phyloP scores from a whole-genome alignment of 2,113 vertebrate genomes.

The Myotis brandtii region DNA sequence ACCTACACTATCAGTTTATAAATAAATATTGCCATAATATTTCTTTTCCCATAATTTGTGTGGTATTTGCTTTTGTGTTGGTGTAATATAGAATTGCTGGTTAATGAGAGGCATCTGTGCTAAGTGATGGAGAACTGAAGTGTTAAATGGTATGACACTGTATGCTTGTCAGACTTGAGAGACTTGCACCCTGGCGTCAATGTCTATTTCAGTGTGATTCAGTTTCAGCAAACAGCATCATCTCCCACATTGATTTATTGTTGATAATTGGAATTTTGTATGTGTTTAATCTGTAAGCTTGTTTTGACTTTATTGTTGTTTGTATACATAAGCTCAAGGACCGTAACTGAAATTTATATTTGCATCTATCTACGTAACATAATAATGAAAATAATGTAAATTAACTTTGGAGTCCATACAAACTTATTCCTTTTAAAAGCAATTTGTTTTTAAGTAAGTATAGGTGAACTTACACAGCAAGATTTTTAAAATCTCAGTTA shows the following conservation, averaged over 20 bases:
- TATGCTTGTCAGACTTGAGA: background rate
- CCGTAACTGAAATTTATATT: conserved; percentile 17
- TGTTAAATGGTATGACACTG: background rate
- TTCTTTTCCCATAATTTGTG: background rate
- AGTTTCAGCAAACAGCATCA: background rate
- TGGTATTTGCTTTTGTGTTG: background rate
- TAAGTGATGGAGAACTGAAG: background rate
- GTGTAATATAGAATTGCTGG: background rate
- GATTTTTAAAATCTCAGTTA: background rate
- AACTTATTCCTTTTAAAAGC: background rate
- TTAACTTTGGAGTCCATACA: background rate
- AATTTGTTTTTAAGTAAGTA: conserved; percentile 6
- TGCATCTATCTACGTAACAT: conserved; percentile 27
- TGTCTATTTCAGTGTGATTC: background rate
- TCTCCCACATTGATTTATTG: background rate
- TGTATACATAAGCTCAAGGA: background rate
- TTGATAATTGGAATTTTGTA: conserved; percentile 17
- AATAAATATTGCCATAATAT: background rate
- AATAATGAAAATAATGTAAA: conserved; percentile 5
- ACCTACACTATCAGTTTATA: background rate
- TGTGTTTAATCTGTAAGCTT: conserved; percentile 34
- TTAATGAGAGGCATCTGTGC: background rate
- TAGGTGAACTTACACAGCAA: background rate
- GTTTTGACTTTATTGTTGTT: background rate
- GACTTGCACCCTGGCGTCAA: background rate